Evolutionary conservation across 2,113 vertebrate species (phyloP).

Genomic region (Amblyopsis rosae): DNA sequence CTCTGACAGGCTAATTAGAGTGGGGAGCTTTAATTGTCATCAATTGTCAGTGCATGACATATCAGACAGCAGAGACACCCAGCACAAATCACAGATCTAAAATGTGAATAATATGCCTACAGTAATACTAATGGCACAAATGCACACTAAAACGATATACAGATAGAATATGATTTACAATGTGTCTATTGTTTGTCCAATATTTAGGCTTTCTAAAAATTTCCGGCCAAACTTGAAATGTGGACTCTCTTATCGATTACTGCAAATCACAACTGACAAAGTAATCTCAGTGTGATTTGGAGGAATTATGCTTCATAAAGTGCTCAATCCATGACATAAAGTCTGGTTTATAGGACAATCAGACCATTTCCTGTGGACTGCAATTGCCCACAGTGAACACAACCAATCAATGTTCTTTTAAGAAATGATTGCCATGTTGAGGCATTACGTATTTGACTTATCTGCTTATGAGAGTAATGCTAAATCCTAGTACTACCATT

Average conservation of each 20-base stretch:
- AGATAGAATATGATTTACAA: not conserved
- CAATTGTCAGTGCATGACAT: constrained; percentile 54
- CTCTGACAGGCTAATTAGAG: constrained; percentile 52
- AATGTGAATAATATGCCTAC: not conserved
- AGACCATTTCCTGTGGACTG: too few species aligned
- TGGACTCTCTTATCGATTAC: not conserved
- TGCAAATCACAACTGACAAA: too few species aligned
- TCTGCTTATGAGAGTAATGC: too few species aligned
- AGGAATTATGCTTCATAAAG: not conserved
- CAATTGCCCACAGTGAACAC: not conserved
- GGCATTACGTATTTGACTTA: too few species aligned
- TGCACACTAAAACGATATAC: not conserved
- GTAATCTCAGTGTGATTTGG: not conserved
- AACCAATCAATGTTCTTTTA: not conserved
- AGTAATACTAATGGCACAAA: not conserved
- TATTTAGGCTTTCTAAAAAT: not conserved
- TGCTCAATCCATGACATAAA: too few species aligned
- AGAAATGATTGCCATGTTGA: too few species aligned
- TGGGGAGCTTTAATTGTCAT: constrained; percentile 47
- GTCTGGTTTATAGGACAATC: too few species aligned
- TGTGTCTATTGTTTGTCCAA: not conserved
- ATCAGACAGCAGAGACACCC: constrained; percentile 31
- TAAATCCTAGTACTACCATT: too few species aligned
- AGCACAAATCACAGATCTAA: constrained; percentile 22
- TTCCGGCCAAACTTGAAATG: not conserved